Base-by-base conservation (phyloP, 2,797 vertebrate species). In the Amblyopsis hoosieri region DNA sequence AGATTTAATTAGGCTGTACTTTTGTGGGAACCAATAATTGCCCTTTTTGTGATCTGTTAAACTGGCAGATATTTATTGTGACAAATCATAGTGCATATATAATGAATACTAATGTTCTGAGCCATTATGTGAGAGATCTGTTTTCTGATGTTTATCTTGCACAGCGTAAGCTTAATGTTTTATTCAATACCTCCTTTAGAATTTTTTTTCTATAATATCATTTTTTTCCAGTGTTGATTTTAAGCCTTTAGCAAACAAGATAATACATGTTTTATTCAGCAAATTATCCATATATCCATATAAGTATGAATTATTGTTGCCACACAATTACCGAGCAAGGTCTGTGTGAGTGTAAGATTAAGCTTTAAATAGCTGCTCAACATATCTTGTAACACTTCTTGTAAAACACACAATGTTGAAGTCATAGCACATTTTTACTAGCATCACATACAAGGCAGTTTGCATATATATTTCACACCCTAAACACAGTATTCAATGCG, bases 371-470 rank as follows among this genome's bases (percentile, higher is more conserved):
- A 80, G 71, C 58, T 50, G 74, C 81, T 76, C 52, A 62, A 72
- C 83, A 79, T 73, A 72, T 75, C 72, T 74, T 76, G 71, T 72
- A 82, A 37, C 37, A 37, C 37, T 7, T 64, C 75, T 73, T 82
- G 71, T 60, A 76, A 81, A 83, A 83, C 66, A 69, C 79, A 62
- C 55, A n/a, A 57, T 74, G 79, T 84, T 86, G 73, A 81, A 77
- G 74, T 78, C 72, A 51, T 71, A 74, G 69, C 55, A 62, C 73
- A 82, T 64, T 62, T 69, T 83, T 66, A 74, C 62, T 2, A 49
- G 29, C 52, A 15, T 62, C 33, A 10, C 42, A 12, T 12, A 13
- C 69, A 48, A 63, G 17, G 72, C 72, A 57, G 62, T 67, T 74
- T 76, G 74, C 66, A 66, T 74, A 66, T 67, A 64, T 29, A 74